Evolutionary conservation across 2,888 invertebrate genomes (phyloP), one percentile per base, ranked within the genome.

Genomic region (Laothoe populi): DNA sequence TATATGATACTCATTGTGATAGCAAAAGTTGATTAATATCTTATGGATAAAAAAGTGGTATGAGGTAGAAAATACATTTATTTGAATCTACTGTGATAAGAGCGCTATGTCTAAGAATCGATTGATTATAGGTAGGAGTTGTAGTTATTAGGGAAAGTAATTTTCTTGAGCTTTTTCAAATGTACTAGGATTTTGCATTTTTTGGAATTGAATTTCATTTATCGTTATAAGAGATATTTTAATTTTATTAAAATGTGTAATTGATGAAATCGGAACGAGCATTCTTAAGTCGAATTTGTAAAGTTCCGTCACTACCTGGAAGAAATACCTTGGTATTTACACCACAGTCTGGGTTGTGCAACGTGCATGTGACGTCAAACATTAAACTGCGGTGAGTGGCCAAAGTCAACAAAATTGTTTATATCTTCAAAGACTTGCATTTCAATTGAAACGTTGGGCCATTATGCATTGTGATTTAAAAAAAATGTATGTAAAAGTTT

Each of bases 381-480:
- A 35, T 53, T 35, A 35, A 53, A 53, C 35, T 53, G 53, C 53
- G 35, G 35, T 1, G 31, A 53, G 19, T 53, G 11, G 19, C 16
- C 35, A 4, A 19, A 35, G 53, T 11, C 35, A 35, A 53, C 35
- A 53, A 58, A 66, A 45, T 58, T 49, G 69, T 63, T 64, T 65
- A 66, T 69, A 67, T 73, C 70, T 49, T 38, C n/a, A 46, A 58
- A 58, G 45, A 48, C 46, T 58, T 57, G 40, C 26, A 19, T 48
- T 38, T 24, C 35, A 60, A 40, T 40, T 38, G 46, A 35, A 48
- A 48, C 11, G 38, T 38, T 35, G 40, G 23, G 24, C 35, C 24
- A 60, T 46, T 40, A 60, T 49, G 46, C 38, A 60, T 60, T 60
- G 38, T 48, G 24, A 21, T 38, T 46, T 4, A 35, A 42, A 16